These are phyloP conservation scores for Alloplasta piceator DNA, from an alignment of 2,888 invertebrate genomes.

Conservation along the genomic window DNA sequence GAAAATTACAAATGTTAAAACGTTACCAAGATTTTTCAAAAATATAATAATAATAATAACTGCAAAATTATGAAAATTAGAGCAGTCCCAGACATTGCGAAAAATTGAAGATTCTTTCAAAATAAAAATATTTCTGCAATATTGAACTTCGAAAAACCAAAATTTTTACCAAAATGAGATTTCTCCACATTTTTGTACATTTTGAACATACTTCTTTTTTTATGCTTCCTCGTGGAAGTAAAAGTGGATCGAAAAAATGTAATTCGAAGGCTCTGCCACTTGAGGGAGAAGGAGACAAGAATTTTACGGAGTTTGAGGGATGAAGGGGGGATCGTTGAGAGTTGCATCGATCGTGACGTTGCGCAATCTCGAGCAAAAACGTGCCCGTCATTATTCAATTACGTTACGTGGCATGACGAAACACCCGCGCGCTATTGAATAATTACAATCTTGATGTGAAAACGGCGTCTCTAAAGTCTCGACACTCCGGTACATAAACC, in stretches of 20 bases:
- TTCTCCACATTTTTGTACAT: too few relatives aligned
- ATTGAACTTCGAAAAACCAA: neutral
- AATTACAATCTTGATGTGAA: slow-evolving; percentile 70
- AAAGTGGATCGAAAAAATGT: neutral
- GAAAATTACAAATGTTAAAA: too few relatives aligned
- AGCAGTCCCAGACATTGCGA: too few relatives aligned
- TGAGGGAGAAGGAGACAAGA: slow-evolving; percentile 16
- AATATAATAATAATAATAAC: too few relatives aligned
- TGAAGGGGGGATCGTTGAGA: slow-evolving; percentile 35
- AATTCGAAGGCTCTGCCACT: neutral
- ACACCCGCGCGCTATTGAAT: slow-evolving; percentile 68
- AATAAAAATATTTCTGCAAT: too few relatives aligned
- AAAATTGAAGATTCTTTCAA: too few relatives aligned
- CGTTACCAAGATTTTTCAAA: too few relatives aligned
- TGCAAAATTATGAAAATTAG: too few relatives aligned
- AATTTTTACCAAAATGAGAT: too few relatives aligned
- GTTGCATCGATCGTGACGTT: slow-evolving; percentile 62
- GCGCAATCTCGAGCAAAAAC: slow-evolving; percentile 69
- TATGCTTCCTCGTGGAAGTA: neutral
- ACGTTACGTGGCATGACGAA: slow-evolving; percentile 70
- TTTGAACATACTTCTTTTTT: too few relatives aligned
- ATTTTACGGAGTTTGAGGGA: neutral
- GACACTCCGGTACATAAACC: slow-evolving; percentile 14
- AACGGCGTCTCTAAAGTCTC: slow-evolving; percentile 60
- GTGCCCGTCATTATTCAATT: slow-evolving; percentile 72